These are phyloP conservation scores for Irena cyanogastra DNA, from an alignment of 2,113 vertebrate species.

Conservation along the genomic window DNA sequence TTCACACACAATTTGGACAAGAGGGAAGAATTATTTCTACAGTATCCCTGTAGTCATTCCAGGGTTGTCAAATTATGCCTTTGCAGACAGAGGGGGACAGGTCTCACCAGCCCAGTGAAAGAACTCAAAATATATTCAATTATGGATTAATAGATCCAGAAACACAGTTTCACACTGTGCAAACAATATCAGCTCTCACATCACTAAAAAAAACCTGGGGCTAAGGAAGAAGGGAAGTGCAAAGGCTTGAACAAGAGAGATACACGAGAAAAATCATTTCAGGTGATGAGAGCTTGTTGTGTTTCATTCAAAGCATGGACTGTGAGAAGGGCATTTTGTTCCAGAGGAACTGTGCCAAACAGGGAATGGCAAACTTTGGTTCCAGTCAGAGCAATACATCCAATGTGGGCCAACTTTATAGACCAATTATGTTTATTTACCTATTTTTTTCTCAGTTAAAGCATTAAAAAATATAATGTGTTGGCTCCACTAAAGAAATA, in stretches of 20 bases:
- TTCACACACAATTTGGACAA: background rate
- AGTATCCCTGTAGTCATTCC: background rate
- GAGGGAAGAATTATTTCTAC: background rate
- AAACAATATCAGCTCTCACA: background rate
- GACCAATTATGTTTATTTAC: too few relatives aligned
- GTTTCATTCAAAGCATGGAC: background rate
- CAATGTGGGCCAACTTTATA: background rate
- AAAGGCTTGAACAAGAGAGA: background rate
- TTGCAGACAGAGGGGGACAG: background rate
- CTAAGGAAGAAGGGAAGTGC: background rate
- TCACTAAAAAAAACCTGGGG: background rate
- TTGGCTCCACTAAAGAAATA: background rate
- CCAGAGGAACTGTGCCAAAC: background rate
- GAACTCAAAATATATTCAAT: background rate
- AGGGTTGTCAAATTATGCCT: background rate
- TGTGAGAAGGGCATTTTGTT: background rate
- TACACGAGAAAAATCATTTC: background rate
- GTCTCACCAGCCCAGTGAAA: background rate
- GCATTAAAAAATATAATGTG: background rate
- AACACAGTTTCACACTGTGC: background rate
- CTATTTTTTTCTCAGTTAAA: background rate
- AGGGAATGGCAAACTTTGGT: background rate
- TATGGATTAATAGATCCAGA: background rate
- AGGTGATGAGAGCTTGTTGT: background rate
- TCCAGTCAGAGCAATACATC: background rate